phyloP scores from a whole-genome alignment of 2,797 vertebrate genomes.

The Agapornis canus region DNA sequence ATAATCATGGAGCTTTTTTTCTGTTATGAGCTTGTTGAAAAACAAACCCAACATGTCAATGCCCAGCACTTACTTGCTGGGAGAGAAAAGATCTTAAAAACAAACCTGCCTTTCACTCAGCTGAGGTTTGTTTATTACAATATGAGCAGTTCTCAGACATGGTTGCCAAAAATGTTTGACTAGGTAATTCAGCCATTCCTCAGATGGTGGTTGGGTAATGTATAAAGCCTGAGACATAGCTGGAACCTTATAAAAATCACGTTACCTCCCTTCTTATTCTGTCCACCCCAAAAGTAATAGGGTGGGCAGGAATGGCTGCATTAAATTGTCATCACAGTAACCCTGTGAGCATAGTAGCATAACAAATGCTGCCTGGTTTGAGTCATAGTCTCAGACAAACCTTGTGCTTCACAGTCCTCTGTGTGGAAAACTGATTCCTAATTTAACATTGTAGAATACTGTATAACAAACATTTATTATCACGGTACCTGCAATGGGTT shows the following conservation, averaged over 20 bases:
- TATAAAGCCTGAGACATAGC: neutral
- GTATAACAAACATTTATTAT: constrained; percentile 73
- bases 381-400: constrained; percentile 67
- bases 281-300: neutral
- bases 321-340: neutral
- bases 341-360: constrained; percentile 57
- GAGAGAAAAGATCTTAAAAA: neutral
- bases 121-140: constrained; percentile 81
- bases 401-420: constrained; percentile 77
- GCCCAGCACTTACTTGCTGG: constrained; percentile 51
- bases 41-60: neutral
- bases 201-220: neutral
- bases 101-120: constrained; percentile 68
- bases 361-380: constrained; percentile 60
- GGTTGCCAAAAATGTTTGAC: constrained; percentile 87
- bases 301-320: constrained; percentile 41
- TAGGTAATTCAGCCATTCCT: constrained; percentile 70
- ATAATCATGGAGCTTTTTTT: constrained; percentile 61
- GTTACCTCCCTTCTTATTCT: neutral
- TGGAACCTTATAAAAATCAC: neutral
- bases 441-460: constrained; percentile 75
- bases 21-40: constrained; percentile 53
- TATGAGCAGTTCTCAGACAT: constrained; percentile 83
- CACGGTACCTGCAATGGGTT: constrained; percentile 80
- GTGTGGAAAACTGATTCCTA: constrained; percentile 75